Evolutionary conservation across 2,113 vertebrate genomes (phyloP).

Genomic region (Mixornis gularis): DNA sequence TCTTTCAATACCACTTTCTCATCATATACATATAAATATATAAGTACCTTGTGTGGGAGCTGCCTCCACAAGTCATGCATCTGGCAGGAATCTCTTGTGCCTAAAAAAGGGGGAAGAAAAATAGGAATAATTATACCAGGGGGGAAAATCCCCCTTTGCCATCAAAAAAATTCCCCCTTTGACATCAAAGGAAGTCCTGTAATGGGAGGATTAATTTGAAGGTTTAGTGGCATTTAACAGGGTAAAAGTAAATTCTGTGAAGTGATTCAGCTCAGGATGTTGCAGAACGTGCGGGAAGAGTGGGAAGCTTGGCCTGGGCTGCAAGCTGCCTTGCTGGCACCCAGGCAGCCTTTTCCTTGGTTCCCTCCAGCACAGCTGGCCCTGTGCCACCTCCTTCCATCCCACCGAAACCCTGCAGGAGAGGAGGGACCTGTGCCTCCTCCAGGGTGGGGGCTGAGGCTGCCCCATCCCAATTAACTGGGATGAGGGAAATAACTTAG

Average conservation of each 20-base stretch:
- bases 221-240: constrained; percentile 69
- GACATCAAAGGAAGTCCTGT: constrained; percentile 76
- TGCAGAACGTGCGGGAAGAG: constrained; percentile 60
- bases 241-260: constrained; percentile 68
- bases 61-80: constrained; percentile 63
- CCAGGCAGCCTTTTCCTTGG: neutral
- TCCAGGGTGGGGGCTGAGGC: neutral
- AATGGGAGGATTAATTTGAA: constrained; percentile 74
- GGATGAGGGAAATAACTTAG: neutral
- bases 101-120: constrained; percentile 21
- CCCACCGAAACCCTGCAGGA: neutral
- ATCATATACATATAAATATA: constrained; percentile 45
- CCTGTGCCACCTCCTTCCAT: neutral
- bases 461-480: neutral
- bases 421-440: neutral
- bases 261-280: constrained; percentile 64
- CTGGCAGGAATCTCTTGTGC: constrained; percentile 40
- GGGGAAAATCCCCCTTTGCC: constrained; percentile 64
- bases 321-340: constrained; percentile 9
- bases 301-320: constrained; percentile 36
- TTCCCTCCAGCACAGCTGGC: neutral
- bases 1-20: neutral
- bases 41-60: constrained; percentile 42
- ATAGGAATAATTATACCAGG: constrained; percentile 65
- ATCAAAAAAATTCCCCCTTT: constrained; percentile 60